Base-by-base conservation (phyloP, 2,113 vertebrate genomes). In the Hucho hucho region DNA sequence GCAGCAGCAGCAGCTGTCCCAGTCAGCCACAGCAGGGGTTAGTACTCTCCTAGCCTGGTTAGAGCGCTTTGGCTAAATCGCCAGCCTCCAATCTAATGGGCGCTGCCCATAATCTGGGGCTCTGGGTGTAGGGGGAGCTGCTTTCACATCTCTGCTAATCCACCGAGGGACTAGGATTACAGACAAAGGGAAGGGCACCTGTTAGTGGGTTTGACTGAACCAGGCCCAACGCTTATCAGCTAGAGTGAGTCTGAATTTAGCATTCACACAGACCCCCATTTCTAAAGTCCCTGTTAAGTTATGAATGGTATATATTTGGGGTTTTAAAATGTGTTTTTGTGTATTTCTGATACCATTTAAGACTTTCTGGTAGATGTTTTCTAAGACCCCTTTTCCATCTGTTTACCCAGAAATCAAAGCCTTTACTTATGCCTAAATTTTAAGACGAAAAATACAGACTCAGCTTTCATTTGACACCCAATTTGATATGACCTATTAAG, bases 81-180 rank as follows among this genome's bases (percentile, higher is more conserved):
- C 77, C 63, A 72, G 69, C 43, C 64, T 49, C 63, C 80, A 69
- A 64, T 29, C 75, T 82, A 66, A 76, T 47, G 20, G 64, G 63
- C 84, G 37, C 68, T 67, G 61, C n/a, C 75, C 84, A 85, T 88
- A 84, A 86, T 85, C 72, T 83, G 43, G 78, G 72, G 74, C 61
- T 78, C 18, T 5, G 59, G 72, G 76, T 83, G 76, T 72, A 76
- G 53, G 76, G 49, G 70, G 65, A 47, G 4, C 4, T 72, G 70
- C 70, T 84, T 81, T 88, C 83, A 71, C 75, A 78, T 87, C 81
- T 80, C 75, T 66, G 73, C 75, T 87, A 88, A 90, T 90, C 89
- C 82, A 83, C 61, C 58, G 4, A 77, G 79, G 64, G 79, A 81
- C 79, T 75, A 72, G 79, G 84, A 87, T 87, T 86, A 86, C 28